These are phyloP conservation scores for Drosophila kohkoa DNA, from an alignment of 1,140 invertebrate genomes.

Conservation along the genomic window DNA sequence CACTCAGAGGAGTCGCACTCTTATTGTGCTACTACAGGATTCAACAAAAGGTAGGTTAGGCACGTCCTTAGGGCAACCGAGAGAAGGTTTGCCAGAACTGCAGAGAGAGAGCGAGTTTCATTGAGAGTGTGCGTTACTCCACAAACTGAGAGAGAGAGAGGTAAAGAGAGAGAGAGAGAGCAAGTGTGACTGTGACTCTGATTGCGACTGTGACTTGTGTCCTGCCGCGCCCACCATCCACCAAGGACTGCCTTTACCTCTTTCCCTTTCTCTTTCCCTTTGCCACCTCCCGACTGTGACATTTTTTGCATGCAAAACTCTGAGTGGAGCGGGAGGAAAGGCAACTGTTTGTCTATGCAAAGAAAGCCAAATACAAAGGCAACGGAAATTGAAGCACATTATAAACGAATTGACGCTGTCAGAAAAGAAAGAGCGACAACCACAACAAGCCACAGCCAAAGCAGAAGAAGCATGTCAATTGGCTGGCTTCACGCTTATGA, in stretches of 20 bases:
- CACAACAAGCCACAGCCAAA: constrained; percentile 1
- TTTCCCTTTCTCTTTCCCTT: constrained; percentile 24
- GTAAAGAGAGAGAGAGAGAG: not conserved
- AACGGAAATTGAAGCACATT: constrained; percentile 77
- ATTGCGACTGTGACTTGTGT: constrained; percentile 10
- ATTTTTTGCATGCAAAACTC: constrained; percentile 65
- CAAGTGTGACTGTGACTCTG: not conserved
- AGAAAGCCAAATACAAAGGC: constrained; percentile 45
- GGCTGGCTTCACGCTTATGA: constrained; percentile 51
- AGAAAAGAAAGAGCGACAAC: constrained; percentile 46
- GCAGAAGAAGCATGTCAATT: constrained; percentile 52
- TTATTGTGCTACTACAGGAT: constrained; percentile 76
- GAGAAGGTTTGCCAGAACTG: constrained; percentile 22
- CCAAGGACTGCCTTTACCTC: constrained; percentile 11
- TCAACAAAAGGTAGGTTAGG: constrained; percentile 80
- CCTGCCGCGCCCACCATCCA: constrained; percentile 73
- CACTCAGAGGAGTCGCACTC: constrained; percentile 17
- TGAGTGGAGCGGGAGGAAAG: constrained; percentile 48
- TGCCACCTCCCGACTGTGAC: constrained; percentile 33
- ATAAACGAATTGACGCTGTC: constrained; percentile 59
- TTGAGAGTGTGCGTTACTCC: not conserved
- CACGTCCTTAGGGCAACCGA: constrained; percentile 51
- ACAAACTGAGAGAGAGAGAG: not conserved
- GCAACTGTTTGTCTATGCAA: constrained; percentile 59
- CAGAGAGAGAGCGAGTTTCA: constrained; percentile 4